Base-by-base conservation (phyloP, 92 coral and sea anemone species). In the Epizoanthus stellaris region DNA sequence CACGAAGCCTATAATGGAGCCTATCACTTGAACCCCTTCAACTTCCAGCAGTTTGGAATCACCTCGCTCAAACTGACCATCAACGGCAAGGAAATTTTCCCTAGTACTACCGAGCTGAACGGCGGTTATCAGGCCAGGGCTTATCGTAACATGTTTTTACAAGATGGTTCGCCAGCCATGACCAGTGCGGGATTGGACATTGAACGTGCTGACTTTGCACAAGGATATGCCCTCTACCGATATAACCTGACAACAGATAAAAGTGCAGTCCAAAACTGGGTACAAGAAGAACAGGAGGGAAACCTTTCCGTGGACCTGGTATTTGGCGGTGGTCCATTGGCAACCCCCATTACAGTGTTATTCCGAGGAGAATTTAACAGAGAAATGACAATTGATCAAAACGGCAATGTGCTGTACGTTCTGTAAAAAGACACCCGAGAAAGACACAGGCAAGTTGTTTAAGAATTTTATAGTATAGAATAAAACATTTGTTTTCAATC, bases 1-100 rank as follows among this genome's bases (percentile, higher is more conserved):
- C 67, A 85, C 34, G 85, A 62, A 16, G 83, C 92, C 4, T 85
- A n/a, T 60, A 89, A 71, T 60, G 92, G 89, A 19, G 62, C 34
- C 23, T 75, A 76, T 38, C 21, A 17, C 52, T 64, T 67, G 40
- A 89, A 85, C 67, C 89, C 92, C 13, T 77, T 56, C 68, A 80
- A 87, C 63, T 80, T 67, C 25, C 80, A 61, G 3, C 57, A 70
- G 57, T 80, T 77, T 79, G 89, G 34, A 9, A 54, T 86, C 5
- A 5, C 76, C 5, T 65, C 57, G 4, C 21, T 79, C 43, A 42
- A 72, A 25, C 21, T 77, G 12, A 75, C 82, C 19, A 60, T 82
- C 17, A 77, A 82, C 59, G 91, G 85, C 0, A 70, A 85, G 73
- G 88, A 75, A 38, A 59, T 76, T 3, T 40, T 85, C 85, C 75